phyloP scores from a whole-genome alignment of 2,797 vertebrate genomes.

The Neopelma chrysocephalum region DNA sequence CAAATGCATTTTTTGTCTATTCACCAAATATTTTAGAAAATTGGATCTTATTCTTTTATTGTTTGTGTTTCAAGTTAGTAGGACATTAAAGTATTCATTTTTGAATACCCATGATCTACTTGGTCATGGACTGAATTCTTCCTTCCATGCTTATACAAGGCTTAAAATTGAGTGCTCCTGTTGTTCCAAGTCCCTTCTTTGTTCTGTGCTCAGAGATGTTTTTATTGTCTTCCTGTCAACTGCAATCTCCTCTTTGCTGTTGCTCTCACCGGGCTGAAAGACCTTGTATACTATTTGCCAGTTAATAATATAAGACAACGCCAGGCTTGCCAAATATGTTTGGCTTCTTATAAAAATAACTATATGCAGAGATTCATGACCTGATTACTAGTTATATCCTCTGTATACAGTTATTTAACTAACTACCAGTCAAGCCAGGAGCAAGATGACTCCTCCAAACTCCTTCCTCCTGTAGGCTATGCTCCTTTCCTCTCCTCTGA shows the following conservation, averaged over 20 bases:
- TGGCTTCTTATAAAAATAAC: constrained; percentile 21
- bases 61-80: neutral
- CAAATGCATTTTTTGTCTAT: neutral
- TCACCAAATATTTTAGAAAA: neutral
- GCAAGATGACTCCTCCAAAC: neutral
- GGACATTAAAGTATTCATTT: neutral
- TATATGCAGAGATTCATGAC: neutral
- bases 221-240: constrained; percentile 23
- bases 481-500: neutral
- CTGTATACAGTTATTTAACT: neutral
- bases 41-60: neutral
- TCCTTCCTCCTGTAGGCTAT: neutral
- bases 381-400: constrained; percentile 20
- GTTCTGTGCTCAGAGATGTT: neutral
- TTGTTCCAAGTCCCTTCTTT: neutral
- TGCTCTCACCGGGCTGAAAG: neutral
- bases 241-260: neutral
- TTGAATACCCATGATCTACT: neutral
- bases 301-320: neutral
- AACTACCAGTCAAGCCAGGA: neutral
- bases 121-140: neutral
- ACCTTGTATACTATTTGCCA: neutral
- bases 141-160: neutral
- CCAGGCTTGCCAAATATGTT: constrained; percentile 9
- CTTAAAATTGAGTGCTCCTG: neutral